Evolutionary conservation across 2,888 invertebrate species (phyloP).

Genomic region (Polia nebulosa): DNA sequence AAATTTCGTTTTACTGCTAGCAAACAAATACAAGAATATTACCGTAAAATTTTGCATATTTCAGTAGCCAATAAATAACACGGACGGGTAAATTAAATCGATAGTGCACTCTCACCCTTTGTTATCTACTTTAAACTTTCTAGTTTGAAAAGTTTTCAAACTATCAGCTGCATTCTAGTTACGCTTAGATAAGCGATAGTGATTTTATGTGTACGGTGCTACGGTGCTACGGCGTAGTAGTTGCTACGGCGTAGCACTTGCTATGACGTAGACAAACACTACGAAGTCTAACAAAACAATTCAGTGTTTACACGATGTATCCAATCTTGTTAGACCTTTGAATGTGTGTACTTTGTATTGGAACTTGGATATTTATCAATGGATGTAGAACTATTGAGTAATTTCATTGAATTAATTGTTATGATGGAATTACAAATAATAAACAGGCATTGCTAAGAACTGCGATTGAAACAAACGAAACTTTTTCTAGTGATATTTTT

Average conservation of each 20-base stretch:
- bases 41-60: neutral
- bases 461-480: no score
- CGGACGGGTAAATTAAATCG: constrained; percentile 3
- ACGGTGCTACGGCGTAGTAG: neutral
- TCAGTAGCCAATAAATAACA: neutral
- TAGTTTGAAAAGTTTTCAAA: constrained; percentile 20
- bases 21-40: no score
- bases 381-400: neutral
- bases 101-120: constrained; percentile 9
- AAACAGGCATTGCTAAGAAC: constrained; percentile 1
- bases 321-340: constrained; percentile 17
- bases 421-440: neutral
- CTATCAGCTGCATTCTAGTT: constrained; percentile 25
- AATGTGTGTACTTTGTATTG: neutral
- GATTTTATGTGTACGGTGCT: constrained; percentile 20
- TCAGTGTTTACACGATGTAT: constrained; percentile 23
- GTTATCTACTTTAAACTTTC: constrained; percentile 29
- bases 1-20: no score
- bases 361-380: constrained; percentile 2
- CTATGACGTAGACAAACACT: constrained; percentile 48
- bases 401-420: neutral
- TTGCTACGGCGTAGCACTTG: constrained; percentile 29
- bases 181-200: constrained; percentile 39
- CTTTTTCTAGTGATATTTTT: no score
- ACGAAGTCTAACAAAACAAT: constrained; percentile 41